Conservation (phyloP, 2,113 vertebrate genomes). For the Pangasianodon gigas region DNA sequence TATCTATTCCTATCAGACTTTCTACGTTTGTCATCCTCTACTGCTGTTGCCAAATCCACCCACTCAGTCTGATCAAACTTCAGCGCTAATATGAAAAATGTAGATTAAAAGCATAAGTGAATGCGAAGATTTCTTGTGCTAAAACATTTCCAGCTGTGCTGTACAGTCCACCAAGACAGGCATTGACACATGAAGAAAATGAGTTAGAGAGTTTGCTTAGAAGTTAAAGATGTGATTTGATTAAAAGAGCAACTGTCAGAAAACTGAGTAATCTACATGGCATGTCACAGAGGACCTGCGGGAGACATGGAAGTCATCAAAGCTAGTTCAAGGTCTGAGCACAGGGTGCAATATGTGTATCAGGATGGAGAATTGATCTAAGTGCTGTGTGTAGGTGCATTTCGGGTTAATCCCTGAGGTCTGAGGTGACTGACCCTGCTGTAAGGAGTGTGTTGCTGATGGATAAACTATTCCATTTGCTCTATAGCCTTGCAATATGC, state of each 20-base stretch:
- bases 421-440: constrained; percentile 37
- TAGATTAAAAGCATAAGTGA: constrained; percentile 57
- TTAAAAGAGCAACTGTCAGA: constrained; percentile 29
- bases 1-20: not conserved
- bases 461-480: constrained; percentile 11
- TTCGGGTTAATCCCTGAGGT: constrained; percentile 37
- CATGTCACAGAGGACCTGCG: constrained; percentile 9
- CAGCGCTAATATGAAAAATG: constrained; percentile 58
- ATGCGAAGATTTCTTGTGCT: constrained; percentile 50
- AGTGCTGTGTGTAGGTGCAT: not conserved
- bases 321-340: constrained; percentile 21
- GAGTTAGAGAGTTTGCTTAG: constrained; percentile 52
- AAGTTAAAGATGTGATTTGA: constrained; percentile 60
- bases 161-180: constrained; percentile 25
- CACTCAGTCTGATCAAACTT: constrained; percentile 10
- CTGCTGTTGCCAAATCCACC: not conserved
- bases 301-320: constrained; percentile 32
- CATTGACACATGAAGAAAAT: constrained; percentile 52
- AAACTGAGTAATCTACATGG: constrained; percentile 36
- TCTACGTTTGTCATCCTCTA: not conserved
- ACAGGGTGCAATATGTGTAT: not conserved
- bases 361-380: not conserved
- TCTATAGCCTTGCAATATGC: not conserved
- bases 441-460: not conserved
- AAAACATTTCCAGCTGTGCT: constrained; percentile 58